phyloP scores from a whole-genome alignment of 2,888 invertebrate species.

The Calameuta idolon region DNA sequence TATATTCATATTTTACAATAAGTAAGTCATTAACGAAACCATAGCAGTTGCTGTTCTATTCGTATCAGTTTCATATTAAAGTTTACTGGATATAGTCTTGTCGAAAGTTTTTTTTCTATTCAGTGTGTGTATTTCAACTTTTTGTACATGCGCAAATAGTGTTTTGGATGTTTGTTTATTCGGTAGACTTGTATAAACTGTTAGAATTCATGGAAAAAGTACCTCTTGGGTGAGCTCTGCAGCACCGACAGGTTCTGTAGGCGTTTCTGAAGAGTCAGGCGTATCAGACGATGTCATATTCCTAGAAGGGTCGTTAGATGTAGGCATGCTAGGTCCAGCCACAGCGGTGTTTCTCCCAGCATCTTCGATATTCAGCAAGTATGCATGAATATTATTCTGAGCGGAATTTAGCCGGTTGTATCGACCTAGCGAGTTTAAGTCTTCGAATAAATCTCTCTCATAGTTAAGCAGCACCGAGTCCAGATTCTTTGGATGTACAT shows the following conservation, averaged over 20 bases:
- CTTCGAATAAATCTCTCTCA: conserved; percentile 79
- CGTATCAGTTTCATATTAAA: neutral
- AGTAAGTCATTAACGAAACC: neutral
- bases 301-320: conserved; percentile 42
- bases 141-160: neutral
- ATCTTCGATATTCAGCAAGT: conserved; percentile 73
- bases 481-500: conserved; percentile 78
- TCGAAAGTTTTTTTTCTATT: neutral
- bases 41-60: neutral
- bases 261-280: conserved; percentile 41
- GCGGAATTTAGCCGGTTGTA: conserved; percentile 69
- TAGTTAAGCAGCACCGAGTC: conserved; percentile 79
- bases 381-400: conserved; percentile 72
- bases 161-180: neutral
- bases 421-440: conserved; percentile 78
- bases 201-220: conserved; percentile 24
- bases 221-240: conserved; percentile 68
- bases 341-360: conserved; percentile 45
- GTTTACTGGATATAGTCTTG: neutral
- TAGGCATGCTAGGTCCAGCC: conserved; percentile 48
- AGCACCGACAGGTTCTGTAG: conserved; percentile 41
- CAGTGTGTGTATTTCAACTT: neutral
- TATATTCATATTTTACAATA: neutral
- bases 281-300: conserved; percentile 46
- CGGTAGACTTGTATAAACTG: neutral